phyloP scores from a whole-genome alignment of 2,888 invertebrate genomes.

The Myopa testacea region DNA sequence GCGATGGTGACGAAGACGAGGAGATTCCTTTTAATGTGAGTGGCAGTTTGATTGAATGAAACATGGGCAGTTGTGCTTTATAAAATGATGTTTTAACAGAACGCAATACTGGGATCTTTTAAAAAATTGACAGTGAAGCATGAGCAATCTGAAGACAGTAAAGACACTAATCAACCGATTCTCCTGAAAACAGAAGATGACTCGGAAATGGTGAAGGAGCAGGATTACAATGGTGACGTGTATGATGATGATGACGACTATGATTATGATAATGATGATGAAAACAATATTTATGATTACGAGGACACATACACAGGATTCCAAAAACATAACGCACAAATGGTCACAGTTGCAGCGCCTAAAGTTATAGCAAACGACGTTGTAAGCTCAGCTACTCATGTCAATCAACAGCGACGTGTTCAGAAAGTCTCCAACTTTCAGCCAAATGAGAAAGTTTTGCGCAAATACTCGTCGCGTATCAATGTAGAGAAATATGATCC shows the following conservation, averaged over 20 bases:
- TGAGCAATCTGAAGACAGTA: constrained; percentile 55
- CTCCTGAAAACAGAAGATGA: constrained; percentile 46
- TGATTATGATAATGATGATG: constrained; percentile 54
- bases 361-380: constrained; percentile 21
- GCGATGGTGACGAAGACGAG: constrained; percentile 65
- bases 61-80: background rate
- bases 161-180: constrained; percentile 40
- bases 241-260: constrained; percentile 51
- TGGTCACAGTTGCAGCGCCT: constrained; percentile 24
- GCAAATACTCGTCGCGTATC: constrained; percentile 83
- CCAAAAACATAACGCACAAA: constrained; percentile 60
- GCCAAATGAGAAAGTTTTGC: constrained; percentile 83
- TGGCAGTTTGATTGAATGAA: background rate
- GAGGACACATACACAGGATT: constrained; percentile 62
- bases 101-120: constrained; percentile 51
- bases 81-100: constrained; percentile 46
- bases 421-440: constrained; percentile 78
- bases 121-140: constrained; percentile 60
- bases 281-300: constrained; percentile 59
- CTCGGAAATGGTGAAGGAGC: constrained; percentile 10
- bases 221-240: constrained; percentile 38
- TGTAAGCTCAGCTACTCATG: constrained; percentile 38
- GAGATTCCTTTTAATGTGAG: constrained; percentile 46
- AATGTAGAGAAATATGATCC: constrained; percentile 86
- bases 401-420: constrained; percentile 71